Evolutionary conservation across 2,888 invertebrate species (phyloP), one percentile per base, ranked within the genome.

Genomic region (Nineta flava): DNA sequence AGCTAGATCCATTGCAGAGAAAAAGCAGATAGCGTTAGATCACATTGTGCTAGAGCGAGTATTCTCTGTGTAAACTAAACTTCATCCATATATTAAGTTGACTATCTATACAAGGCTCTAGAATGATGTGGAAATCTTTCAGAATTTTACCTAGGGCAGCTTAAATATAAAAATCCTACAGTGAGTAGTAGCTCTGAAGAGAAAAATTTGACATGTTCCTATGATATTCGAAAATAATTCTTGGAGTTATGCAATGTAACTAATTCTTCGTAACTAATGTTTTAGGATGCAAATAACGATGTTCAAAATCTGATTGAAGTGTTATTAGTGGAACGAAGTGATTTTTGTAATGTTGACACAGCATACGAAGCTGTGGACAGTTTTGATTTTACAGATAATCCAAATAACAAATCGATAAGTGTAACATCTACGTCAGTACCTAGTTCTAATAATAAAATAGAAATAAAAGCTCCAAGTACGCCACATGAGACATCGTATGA

Each of bases 341-440:
- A 75, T 41, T 72, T 69, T 61, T 69, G 73, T 53, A 75, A 74
- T 49, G 76, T 80, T 49, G 80, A 81, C 59, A 67, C 70, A 41
- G 73, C 72, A 40, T 73, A 71, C 51, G 76, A 79, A 51, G 80
- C 79, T 16, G 68, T 77, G 9, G 79, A 79, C 63, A 71, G 77
- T 21, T 68, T 76, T 51, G 71, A 71, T 47, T 58, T 62, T 38
- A n/a, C 38, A n/a, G 38, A 9, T 59, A 59, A 51, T 63, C 62
- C 21, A 64, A 65, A 50, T 58, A 26, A 5, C 2, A 26, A 26
- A 26, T 7, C 26, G 3, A 26, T 7, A 26, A 26, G 7, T 26
- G 7, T 26, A 26, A 26, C 26, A 26, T 26, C 26, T 6, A 7
- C 26, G 7, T 26, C 26, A 26, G 26, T 26, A 26, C 26, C 26